These are phyloP conservation scores for Hyaena hyaena DNA, from an alignment of 2,113 vertebrate genomes.

Conservation along the genomic window DNA sequence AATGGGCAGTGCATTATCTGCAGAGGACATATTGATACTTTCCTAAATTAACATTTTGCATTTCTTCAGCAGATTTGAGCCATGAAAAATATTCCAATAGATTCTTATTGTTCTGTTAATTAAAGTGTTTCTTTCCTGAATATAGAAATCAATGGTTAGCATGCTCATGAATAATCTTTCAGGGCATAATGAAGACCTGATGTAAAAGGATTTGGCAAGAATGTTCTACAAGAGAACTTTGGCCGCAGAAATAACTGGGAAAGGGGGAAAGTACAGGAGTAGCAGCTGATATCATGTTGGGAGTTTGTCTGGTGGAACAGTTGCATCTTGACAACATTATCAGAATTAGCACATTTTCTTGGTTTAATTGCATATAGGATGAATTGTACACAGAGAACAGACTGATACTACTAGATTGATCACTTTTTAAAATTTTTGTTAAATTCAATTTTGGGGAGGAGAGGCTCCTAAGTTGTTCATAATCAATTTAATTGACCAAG, in stretches of 20 bases:
- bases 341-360: not conserved
- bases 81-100: slow-evolving; percentile 63
- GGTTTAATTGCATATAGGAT: not conserved
- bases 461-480: not conserved
- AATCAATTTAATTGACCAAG: not conserved
- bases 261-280: no score
- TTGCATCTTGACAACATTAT: not conserved
- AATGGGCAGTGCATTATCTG: slow-evolving; percentile 1
- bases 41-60: slow-evolving; percentile 59
- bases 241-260: not conserved
- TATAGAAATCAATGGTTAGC: slow-evolving; percentile 53
- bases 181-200: not conserved
- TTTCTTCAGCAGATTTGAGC: slow-evolving; percentile 56
- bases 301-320: not conserved
- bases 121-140: slow-evolving; percentile 44
- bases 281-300: not conserved
- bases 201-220: not conserved
- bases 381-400: not conserved
- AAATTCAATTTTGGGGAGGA: not conserved
- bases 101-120: slow-evolving; percentile 66
- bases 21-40: slow-evolving; percentile 41
- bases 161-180: not conserved
- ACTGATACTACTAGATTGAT: not conserved
- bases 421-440: not conserved
- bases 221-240: not conserved